These are phyloP conservation scores for Thamnophis sirtalis DNA, from an alignment of 2,113 vertebrate species.

Conservation along the genomic window DNA sequence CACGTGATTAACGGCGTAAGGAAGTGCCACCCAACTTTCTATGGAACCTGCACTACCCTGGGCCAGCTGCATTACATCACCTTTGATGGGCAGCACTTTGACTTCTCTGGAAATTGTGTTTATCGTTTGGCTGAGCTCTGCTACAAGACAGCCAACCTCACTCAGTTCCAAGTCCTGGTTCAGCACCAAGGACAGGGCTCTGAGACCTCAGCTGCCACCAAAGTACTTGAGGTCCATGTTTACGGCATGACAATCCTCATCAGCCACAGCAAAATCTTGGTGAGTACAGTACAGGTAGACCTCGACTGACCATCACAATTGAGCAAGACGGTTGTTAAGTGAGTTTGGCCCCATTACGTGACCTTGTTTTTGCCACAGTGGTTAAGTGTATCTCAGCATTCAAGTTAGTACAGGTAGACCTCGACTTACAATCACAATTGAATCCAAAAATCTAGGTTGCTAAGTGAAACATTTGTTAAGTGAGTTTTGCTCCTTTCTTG, in stretches of 20 bases:
- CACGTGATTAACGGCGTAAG: constrained; percentile 42
- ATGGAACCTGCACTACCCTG: constrained; percentile 52
- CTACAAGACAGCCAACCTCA: constrained; percentile 28
- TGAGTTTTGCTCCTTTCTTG: too few species aligned
- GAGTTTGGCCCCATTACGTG: neutral
- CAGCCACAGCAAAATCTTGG: constrained; percentile 61
- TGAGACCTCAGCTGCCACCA: constrained; percentile 65
- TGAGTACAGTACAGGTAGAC: constrained; percentile 54
- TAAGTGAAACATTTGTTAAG: too few species aligned
- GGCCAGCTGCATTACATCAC: constrained; percentile 66
- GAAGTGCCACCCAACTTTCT: constrained; percentile 50
- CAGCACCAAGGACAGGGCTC: constrained; percentile 73
- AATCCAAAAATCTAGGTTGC: too few species aligned
- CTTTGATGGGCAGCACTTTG: constrained; percentile 60
- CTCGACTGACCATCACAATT: neutral
- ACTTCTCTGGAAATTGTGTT: constrained; percentile 69
- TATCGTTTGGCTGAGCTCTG: constrained; percentile 65
- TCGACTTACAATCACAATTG: too few species aligned
- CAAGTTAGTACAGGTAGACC: neutral
- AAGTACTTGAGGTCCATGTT: constrained; percentile 62
- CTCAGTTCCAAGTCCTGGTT: constrained; percentile 69
- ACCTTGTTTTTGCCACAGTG: neutral
- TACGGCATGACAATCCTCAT: constrained; percentile 62
- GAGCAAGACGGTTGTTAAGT: neutral
- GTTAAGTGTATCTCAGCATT: neutral